Conservation (phyloP, 1,140 invertebrate genomes). For the Aphaenogaster ashmeadi region DNA sequence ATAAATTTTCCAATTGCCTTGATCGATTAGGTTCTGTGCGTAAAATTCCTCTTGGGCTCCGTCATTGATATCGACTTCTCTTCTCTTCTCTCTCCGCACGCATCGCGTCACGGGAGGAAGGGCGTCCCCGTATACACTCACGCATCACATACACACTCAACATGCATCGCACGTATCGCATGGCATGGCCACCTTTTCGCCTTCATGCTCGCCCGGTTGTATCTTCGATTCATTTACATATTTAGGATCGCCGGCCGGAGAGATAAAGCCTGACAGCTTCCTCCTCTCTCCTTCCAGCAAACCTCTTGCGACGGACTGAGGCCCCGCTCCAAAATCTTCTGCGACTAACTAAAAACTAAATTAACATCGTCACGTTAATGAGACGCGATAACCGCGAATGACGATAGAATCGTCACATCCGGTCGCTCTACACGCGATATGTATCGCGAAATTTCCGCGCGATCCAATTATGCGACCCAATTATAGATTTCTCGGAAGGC, state of each 20-base stretch:
- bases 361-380: conserved; percentile 72
- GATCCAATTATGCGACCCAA: background rate
- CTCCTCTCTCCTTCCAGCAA: conserved; percentile 71
- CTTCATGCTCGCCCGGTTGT: conserved; percentile 82
- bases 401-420: background rate
- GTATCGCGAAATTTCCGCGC: background rate
- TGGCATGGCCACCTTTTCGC: conserved; percentile 79
- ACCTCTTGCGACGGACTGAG: conserved; percentile 73
- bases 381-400: background rate
- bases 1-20: background rate
- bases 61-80: conserved; percentile 6
- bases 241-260: conserved; percentile 77
- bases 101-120: background rate
- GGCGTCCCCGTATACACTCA: conserved; percentile 12
- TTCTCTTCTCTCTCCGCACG: background rate
- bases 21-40: background rate
- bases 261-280: conserved; percentile 58
- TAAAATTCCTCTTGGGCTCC: background rate
- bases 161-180: conserved; percentile 56
- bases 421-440: background rate
- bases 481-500: background rate
- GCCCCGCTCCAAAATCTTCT: conserved; percentile 79
- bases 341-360: conserved; percentile 82
- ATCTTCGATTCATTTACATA: conserved; percentile 85
- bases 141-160: background rate